Percentiles rank a stretch among this genome's conserved stretches.
Evolutionary conservation across 1,140 invertebrate genomes (phyloP).

Genomic region (Apis dorsata): DNA sequence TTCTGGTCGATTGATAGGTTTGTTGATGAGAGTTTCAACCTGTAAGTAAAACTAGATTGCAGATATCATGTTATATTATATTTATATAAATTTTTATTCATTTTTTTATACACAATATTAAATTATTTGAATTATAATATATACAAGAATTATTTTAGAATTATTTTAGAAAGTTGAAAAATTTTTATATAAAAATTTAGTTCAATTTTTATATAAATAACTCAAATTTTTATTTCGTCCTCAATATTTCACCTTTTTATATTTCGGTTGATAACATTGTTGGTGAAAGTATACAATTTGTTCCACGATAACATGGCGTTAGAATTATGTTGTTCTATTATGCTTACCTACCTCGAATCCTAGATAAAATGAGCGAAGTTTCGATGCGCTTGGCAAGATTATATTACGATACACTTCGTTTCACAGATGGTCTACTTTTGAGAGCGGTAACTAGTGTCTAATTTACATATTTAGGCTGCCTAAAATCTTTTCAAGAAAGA

Average conservation of each 20-base stretch:
- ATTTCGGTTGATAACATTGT: not conserved
- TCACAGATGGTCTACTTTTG: constrained; percentile 59
- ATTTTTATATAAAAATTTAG: not conserved
- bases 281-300: constrained; percentile 24
- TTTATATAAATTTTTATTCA: too few relatives aligned
- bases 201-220: not conserved
- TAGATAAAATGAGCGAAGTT: not conserved
- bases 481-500: not conserved
- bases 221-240: not conserved
- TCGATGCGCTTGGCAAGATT: constrained; percentile 38
- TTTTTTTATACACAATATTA: too few relatives aligned
- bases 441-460: constrained; percentile 16
- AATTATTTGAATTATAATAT: too few relatives aligned
- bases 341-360: constrained; percentile 17
- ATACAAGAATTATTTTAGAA: not conserved
- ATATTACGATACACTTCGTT: constrained; percentile 64
- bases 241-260: not conserved
- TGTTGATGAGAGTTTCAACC: too few relatives aligned
- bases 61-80: too few relatives aligned
- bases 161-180: not conserved
- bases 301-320: constrained; percentile 10
- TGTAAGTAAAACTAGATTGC: too few relatives aligned
- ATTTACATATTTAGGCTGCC: constrained; percentile 56
- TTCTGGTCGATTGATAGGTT: too few relatives aligned
- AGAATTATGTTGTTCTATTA: constrained; percentile 7